Base-by-base conservation (phyloP, 2,113 vertebrate species). In the Siniperca knerii region DNA sequence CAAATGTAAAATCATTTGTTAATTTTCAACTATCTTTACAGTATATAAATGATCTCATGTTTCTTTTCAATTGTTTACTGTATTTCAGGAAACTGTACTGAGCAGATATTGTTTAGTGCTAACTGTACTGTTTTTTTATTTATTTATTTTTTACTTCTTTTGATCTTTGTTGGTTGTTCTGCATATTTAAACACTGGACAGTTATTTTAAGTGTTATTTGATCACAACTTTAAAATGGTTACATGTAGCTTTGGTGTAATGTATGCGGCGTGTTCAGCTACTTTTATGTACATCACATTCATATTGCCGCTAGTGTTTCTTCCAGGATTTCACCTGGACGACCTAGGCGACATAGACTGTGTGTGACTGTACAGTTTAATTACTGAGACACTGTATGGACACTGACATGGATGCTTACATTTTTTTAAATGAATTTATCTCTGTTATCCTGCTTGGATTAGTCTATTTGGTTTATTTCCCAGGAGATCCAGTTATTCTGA, bases 401-500 rank as follows among this genome's bases (percentile, higher is more conserved):
- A 37, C 5, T 37, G 29, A 37, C 42, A 37, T 55, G 13, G 3
- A 18, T 11, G 68, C 68, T 35, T 61, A 50, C 6, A 37, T 64
- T 18, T 37, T 37, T 3, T 35, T 72, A 1, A 12, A 15, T 54
- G 13, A 50, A 48, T 52, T 20, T 7, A 23, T 64, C 18, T 25
- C 42, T 70, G 42, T 23, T 46, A 8, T 79, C 66, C 55, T 60
- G 18, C 40, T 21, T 77, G 54, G 13, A n/a, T 81, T 12, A n/a
- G 1, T 73, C 8, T 79, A 1, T 76, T 37, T 72, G 68, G 2
- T 81, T 37, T 74, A 23, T 67, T 82, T 50, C 20, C 37, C 42
- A 89, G 78, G 5, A 60, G 73, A 65, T 20, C 57, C 52, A 18
- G 57, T 88, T 76, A 62, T 75, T 16, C 4, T 23, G 10, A 9